phyloP scores from a whole-genome alignment of 2,888 invertebrate species.

The Allygus modestus region DNA sequence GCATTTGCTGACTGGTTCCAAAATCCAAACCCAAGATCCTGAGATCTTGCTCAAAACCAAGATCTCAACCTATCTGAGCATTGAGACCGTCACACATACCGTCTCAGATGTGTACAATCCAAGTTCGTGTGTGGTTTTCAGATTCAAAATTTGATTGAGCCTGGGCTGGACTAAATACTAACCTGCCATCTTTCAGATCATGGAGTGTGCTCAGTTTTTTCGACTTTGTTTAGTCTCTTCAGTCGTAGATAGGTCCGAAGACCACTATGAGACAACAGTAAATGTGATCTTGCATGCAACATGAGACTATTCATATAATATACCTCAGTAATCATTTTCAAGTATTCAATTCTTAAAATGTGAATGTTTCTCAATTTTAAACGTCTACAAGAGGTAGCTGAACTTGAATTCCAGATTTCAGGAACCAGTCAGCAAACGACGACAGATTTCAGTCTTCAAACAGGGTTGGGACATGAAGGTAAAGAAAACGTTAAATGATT shows the following conservation, averaged over 20 bases:
- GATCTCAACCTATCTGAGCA: conserved; percentile 1
- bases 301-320: too few species aligned
- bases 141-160: conserved; percentile 23
- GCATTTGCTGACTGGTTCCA: too few species aligned
- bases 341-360: too few species aligned
- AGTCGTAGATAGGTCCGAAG: conserved; percentile 16
- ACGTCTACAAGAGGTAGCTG: neutral
- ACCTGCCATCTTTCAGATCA: neutral
- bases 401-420: neutral
- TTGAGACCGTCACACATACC: neutral
- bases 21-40: too few species aligned
- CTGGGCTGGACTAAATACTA: neutral
- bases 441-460: conserved; percentile 4
- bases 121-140: neutral
- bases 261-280: neutral
- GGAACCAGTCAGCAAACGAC: conserved; percentile 6
- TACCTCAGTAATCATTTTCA: too few species aligned
- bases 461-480: neutral
- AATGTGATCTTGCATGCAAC: neutral
- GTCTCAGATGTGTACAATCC: conserved; percentile 7
- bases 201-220: conserved; percentile 6
- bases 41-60: too few species aligned
- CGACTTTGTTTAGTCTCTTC: conserved; percentile 7
- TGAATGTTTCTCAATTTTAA: too few species aligned
- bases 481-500: neutral